phyloP scores from a whole-genome alignment of 2,888 invertebrate genomes.

The Eupsilia transversa region DNA sequence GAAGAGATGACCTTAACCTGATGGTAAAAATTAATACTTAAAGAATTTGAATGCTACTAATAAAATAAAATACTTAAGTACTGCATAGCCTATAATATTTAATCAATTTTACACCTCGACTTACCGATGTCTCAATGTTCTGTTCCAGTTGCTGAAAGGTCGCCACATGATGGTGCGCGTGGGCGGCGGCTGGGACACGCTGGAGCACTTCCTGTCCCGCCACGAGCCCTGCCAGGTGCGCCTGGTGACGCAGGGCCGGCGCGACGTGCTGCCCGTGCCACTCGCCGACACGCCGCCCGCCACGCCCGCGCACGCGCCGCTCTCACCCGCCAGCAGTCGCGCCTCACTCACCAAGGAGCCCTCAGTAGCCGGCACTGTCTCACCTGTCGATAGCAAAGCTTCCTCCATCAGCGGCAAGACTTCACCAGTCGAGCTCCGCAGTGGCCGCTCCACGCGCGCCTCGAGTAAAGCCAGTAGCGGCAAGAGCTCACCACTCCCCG shows the following conservation, averaged over 20 bases:
- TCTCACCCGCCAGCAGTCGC: slow-evolving; percentile 76
- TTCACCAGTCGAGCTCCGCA: slow-evolving; percentile 73
- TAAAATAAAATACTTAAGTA: background rate
- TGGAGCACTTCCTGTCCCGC: slow-evolving; percentile 97
- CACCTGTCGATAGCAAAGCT: slow-evolving; percentile 80
- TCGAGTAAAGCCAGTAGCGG: slow-evolving; percentile 75
- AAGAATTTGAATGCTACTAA: background rate
- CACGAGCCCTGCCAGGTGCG: slow-evolving; percentile 96
- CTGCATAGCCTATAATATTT: background rate
- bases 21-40: background rate
- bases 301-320: slow-evolving; percentile 20
- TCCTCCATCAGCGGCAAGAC: slow-evolving; percentile 79
- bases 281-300: slow-evolving; percentile 48
- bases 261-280: slow-evolving; percentile 79
- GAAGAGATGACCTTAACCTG: background rate
- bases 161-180: slow-evolving; percentile 99
- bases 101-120: background rate
- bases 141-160: slow-evolving; percentile 94
- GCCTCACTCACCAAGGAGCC: slow-evolving; percentile 72
- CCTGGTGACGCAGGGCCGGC: slow-evolving; percentile 86
- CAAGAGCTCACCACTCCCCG: slow-evolving; percentile 72
- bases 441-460: slow-evolving; percentile 69
- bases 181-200: slow-evolving; percentile 98
- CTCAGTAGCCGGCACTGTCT: slow-evolving; percentile 72
- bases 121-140: background rate